Evolutionary conservation across 2,888 invertebrate genomes (phyloP).

Genomic region (Ophioninae sp.): DNA sequence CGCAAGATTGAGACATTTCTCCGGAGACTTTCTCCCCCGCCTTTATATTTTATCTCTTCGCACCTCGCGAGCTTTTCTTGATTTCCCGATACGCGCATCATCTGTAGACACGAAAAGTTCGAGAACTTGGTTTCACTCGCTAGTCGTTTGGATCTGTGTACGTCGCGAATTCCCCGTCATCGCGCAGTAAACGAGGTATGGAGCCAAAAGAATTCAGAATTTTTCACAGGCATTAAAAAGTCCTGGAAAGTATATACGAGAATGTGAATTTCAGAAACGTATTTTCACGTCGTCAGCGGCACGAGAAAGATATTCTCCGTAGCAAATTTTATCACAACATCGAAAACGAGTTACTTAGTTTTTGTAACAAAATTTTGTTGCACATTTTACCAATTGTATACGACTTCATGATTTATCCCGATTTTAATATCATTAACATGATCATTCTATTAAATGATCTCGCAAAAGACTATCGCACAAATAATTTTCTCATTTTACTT

Average conservation of each 20-base stretch:
- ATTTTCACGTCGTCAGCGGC: conserved; percentile 9
- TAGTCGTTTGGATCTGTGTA: conserved; percentile 7
- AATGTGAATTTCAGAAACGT: conserved; percentile 15
- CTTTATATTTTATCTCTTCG: conserved; percentile 10
- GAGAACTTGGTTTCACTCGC: conserved; percentile 30
- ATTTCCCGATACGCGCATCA: conserved; percentile 55
- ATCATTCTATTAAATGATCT: neutral
- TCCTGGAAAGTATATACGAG: conserved; percentile 33
- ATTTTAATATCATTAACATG: neutral
- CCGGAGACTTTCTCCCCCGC: conserved; percentile 38
- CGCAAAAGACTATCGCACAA: neutral
- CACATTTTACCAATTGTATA: neutral
- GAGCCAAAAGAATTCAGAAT: conserved; percentile 28
- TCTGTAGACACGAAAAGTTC: conserved; percentile 12
- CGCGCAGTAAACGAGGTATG: neutral
- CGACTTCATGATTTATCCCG: neutral
- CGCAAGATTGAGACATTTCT: conserved; percentile 40
- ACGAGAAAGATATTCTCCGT: conserved; percentile 25
- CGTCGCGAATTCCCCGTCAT: conserved; percentile 23
- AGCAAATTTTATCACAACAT: conserved; percentile 4
- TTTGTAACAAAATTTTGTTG: neutral
- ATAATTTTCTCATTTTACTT: no score
- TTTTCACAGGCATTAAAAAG: conserved; percentile 16
- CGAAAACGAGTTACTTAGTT: neutral
- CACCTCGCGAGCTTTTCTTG: conserved; percentile 35